phyloP scores from a whole-genome alignment of 2,113 vertebrate species.

The Mugil cephalus region DNA sequence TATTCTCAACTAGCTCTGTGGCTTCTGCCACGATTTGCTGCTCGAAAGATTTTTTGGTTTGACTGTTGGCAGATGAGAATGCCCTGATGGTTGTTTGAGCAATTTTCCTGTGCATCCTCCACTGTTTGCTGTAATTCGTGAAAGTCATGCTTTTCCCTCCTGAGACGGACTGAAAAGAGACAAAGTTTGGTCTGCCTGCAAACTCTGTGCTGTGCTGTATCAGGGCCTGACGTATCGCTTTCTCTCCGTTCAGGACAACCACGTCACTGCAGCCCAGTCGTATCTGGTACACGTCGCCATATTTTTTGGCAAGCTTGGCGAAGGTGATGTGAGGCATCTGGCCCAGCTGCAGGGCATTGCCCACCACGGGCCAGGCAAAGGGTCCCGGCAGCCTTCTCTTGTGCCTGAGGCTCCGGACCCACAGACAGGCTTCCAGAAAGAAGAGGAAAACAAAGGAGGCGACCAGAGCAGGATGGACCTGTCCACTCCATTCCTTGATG shows the following conservation, averaged over 20 bases:
- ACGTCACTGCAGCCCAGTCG: constrained; percentile 80
- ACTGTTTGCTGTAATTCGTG: constrained; percentile 81
- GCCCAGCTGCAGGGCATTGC: constrained; percentile 88
- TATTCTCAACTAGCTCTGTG: constrained; percentile 76
- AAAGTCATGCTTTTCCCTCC: constrained; percentile 85
- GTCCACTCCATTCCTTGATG: constrained; percentile 82
- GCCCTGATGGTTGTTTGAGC: constrained; percentile 85
- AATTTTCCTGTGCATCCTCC: constrained; percentile 85
- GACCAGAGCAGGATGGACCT: constrained; percentile 78
- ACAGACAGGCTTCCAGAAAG: constrained; percentile 82
- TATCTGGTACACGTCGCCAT: constrained; percentile 87
- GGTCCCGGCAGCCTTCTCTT: constrained; percentile 83
- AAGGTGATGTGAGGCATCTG: constrained; percentile 88
- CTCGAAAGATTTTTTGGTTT: constrained; percentile 83
- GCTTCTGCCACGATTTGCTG: constrained; percentile 85
- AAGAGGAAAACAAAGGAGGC: constrained; percentile 77
- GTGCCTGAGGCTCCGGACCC: constrained; percentile 70
- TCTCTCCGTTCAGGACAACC: constrained; percentile 87
- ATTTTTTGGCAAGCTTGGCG: constrained; percentile 79
- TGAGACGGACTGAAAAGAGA: constrained; percentile 85
- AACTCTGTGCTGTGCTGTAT: constrained; percentile 84
- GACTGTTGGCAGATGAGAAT: constrained; percentile 81
- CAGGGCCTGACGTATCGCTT: constrained; percentile 85
- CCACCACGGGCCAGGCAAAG: constrained; percentile 86
- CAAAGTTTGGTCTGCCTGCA: constrained; percentile 89